Evolutionary conservation across 2,113 vertebrate species (phyloP), one percentile per base, ranked within the genome.

Genomic region (Varanus komodoensis): DNA sequence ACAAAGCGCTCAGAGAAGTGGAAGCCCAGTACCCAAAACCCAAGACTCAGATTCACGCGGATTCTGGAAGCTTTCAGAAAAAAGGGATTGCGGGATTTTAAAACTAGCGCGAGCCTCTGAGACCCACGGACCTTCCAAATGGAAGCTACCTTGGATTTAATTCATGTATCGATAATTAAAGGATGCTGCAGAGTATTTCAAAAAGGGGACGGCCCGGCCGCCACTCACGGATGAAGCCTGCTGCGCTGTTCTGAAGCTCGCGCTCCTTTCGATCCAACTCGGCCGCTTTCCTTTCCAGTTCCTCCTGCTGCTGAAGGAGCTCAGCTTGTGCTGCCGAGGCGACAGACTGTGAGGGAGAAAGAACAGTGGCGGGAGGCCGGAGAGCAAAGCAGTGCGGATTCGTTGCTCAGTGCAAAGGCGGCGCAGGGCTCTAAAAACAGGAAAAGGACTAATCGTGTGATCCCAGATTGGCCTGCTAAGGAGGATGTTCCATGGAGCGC

Each of bases 211-310:
- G 52, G 23, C 67, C 25, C 23, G 8, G 29, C 0, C 17, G 64
- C 67, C 3, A 94, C 96, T 96, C 93, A 98, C 98, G 94, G 0
- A 97, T 94, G 2, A 98, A 89, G 93, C 80, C 96, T 82, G 97
- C 96, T 19, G 96, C 94, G 0, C 96, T 97, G 90, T 96, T 98
- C 95, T 98, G 97, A 0, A 99, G 83, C 83, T 99, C 99, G 89
- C 98, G 97, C 83, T 99, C 99, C 95, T 98, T 99, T 83, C 98
- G 97, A 9, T 99, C 98, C 92, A 99, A 93, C 91, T 99, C 99
- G 0, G 99, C 99, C 3, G 99, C 99, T 89, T 99, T 99, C 92
- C 94, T 98, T 95, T 99, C 99, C 90, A 99, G 95, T 91, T 99
- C 99, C 52, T 98, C 98, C 97, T 99, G 99, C 96, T 99, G 99